Evolutionary conservation across 2,113 vertebrate species (phyloP).

Genomic region (Calidris pugnax): DNA sequence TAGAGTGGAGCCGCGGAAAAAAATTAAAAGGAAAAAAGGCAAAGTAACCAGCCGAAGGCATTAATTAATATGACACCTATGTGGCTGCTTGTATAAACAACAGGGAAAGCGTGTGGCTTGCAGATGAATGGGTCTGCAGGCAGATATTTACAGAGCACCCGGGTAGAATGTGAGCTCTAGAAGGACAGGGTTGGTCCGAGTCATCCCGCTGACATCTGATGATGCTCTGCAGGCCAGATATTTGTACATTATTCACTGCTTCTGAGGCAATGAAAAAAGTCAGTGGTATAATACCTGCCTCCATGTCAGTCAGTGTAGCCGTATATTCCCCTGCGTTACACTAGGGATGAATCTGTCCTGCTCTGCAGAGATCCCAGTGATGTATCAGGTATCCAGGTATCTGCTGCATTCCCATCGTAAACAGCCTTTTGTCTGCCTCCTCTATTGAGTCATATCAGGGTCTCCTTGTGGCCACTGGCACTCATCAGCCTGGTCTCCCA

Average conservation of each 20-base stretch:
- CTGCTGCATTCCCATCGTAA: not conserved
- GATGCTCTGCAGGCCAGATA: not conserved
- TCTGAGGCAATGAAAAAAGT: not conserved
- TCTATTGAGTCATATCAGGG: not conserved
- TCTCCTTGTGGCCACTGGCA: not conserved
- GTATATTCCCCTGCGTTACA: not conserved
- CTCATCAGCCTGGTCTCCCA: not conserved
- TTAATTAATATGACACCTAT: constrained; percentile 33
- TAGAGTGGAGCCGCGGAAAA: not conserved
- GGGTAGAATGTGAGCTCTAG: not conserved
- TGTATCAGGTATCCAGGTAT: no score
- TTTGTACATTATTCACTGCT: not conserved
- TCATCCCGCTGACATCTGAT: not conserved
- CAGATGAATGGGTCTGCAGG: not conserved
- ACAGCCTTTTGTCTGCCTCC: not conserved
- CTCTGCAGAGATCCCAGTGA: not conserved
- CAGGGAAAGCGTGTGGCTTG: not conserved
- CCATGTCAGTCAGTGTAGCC: rapidly evolving
- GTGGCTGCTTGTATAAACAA: not conserved
- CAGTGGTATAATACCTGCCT: not conserved
- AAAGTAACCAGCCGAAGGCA: not conserved
- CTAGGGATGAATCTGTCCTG: not conserved
- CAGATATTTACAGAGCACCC: not conserved
- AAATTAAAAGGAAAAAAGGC: not conserved
- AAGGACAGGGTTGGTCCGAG: rapidly evolving